phyloP scores from a whole-genome alignment of 2,888 invertebrate species.

The Lissonota sp. region DNA sequence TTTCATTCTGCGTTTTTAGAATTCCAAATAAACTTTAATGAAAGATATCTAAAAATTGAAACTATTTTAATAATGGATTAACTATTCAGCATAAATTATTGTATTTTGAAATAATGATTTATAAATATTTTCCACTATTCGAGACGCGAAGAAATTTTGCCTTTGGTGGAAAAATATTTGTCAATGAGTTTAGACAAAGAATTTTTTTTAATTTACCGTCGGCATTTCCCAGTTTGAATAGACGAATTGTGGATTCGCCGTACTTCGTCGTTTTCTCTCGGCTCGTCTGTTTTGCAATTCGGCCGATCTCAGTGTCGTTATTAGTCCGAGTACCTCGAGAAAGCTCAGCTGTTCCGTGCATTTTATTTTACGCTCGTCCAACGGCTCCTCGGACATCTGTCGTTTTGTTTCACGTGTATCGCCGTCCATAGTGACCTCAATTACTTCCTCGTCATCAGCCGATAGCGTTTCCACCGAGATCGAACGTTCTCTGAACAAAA shows the following conservation, averaged over 20 bases:
- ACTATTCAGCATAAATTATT: no score
- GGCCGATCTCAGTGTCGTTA: constrained; percentile 83
- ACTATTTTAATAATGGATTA: no score
- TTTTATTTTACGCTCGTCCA: constrained; percentile 64
- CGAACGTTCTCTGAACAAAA: constrained; percentile 70
- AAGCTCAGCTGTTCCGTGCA: constrained; percentile 81
- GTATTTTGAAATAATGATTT: no score
- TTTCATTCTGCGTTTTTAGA: no score
- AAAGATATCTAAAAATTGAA: no score
- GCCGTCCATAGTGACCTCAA: constrained; percentile 75
- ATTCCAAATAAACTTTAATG: no score
- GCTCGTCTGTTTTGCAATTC: constrained; percentile 85
- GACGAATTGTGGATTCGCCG: constrained; percentile 86
- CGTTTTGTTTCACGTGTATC: constrained; percentile 70
- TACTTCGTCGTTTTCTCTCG: constrained; percentile 85
- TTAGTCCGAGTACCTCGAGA: constrained; percentile 83
- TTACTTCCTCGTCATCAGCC: constrained; percentile 77
- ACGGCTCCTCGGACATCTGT: constrained; percentile 58
- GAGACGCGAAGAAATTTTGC: no score
- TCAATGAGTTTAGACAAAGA: constrained; percentile 1
- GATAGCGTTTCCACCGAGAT: constrained; percentile 77
- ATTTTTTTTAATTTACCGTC: constrained; percentile 70
- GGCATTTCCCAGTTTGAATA: constrained; percentile 83
- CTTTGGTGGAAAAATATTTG: no score
- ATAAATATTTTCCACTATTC: no score